Conservation (phyloP, 2,797 vertebrate genomes). For the Mico argentatus region DNA sequence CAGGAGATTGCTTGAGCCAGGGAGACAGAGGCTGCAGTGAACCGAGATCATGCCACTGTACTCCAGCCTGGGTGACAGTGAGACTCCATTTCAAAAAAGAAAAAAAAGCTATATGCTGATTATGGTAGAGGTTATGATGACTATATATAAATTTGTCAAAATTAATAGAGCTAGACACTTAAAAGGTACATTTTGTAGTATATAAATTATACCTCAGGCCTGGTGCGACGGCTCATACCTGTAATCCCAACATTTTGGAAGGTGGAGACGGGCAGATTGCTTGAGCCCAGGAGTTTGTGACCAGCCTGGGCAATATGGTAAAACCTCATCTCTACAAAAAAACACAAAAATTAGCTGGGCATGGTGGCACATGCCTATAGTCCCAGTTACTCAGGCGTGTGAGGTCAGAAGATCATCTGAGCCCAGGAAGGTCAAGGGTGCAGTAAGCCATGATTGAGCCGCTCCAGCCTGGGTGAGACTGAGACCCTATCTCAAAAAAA, state of each 20-base stretch:
- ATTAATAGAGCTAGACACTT: conserved; percentile 20
- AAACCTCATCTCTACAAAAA: not conserved
- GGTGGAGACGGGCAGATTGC: not conserved
- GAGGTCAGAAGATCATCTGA: not conserved
- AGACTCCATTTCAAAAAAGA: not conserved
- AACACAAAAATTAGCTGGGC: not conserved
- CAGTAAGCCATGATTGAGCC: not conserved
- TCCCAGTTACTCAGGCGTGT: not conserved
- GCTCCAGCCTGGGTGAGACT: not conserved
- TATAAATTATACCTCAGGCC: conserved; percentile 9
- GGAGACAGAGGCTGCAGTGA: not conserved
- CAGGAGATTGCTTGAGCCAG: not conserved
- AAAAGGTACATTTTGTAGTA: not conserved
- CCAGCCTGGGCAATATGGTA: not conserved
- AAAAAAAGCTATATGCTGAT: not conserved
- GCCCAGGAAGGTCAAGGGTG: not conserved
- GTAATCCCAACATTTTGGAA: not conserved
- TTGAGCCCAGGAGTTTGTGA: not conserved
- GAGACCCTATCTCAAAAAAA: not conserved
- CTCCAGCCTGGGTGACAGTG: not conserved
- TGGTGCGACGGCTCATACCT: not conserved
- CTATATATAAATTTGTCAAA: not conserved
- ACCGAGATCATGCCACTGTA: not conserved
- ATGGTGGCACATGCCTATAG: not conserved
- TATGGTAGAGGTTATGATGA: not conserved